Base-by-base conservation (phyloP, 1,140 invertebrate genomes). In the Procambarus virginalis region DNA sequence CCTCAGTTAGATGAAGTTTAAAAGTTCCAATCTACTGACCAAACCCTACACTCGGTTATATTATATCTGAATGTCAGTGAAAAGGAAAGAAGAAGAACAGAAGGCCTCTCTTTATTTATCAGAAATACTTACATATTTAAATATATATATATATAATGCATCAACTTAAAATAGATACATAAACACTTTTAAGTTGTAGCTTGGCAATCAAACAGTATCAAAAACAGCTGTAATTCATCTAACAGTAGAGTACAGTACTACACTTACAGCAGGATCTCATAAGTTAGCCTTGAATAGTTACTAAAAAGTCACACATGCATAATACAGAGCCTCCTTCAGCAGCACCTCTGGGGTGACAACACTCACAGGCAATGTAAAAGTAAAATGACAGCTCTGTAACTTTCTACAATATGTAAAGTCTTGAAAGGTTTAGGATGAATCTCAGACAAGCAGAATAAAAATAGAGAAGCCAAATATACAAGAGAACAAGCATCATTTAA, bases 81-180 rank as follows among this genome's bases (percentile, higher is more conserved):
- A 58, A 80, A 80, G 58, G 78, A 58, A 58, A 80, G 49, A 80
- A 80, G 78, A 80, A 80, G 78, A 80, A 80, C 10, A 34, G 49
- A 80, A 80, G 22, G n/a, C 10, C 46, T 55, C 10, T 55, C 78
- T 80, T 80, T 80, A 80, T 80, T 80, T 12, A 55, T 55, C 2
- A 80, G 60, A 12, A 58, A n/a, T 51, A 22, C 78, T 34, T 58
- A 51, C n/a, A 55, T 80, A 49, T 20, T 49, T 80, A 14, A 80
- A 34, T 22, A 55, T 55, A 55, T n/a, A 80, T 55, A 22, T 5
- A 68, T 68, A 68, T 17, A 17, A 68, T 5, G 14, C 20, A 34
- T 34, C 34, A 34, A 34, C 34, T 34, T 34, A 34, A 34, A 34
- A 34, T 34, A 34, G 34, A 34, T 34, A 34, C 34, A 34, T 34